A percentile compares a stretch with the other conserved stretches of the same genome.
Conservation (phyloP, 2,888 invertebrate genomes). For the Apodemia zela region DNA sequence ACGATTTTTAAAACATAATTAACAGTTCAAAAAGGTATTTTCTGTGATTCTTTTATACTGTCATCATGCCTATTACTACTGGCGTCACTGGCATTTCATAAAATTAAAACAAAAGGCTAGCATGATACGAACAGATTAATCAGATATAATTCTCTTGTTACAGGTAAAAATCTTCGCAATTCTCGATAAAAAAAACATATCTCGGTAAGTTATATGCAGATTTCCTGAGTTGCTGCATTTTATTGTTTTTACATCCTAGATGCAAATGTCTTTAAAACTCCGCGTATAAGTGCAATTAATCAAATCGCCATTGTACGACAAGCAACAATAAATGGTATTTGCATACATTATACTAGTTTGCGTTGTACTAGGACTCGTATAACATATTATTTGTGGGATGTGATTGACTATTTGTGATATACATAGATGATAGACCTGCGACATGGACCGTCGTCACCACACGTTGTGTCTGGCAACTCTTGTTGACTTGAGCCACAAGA, state of each 20-base stretch:
- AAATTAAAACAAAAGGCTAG: neutral
- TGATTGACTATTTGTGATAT: neutral
- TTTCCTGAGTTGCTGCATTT: neutral
- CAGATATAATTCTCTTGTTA: constrained; percentile 1
- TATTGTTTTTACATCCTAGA: neutral
- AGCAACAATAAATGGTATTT: constrained; percentile 1
- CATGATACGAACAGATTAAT: neutral
- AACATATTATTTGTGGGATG: neutral
- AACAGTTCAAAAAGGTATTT: no score
- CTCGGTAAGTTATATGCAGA: neutral
- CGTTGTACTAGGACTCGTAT: neutral
- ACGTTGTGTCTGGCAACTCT: no score
- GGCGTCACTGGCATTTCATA: no score
- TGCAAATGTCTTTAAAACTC: neutral
- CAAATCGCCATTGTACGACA: neutral
- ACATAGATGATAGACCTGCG: no score
- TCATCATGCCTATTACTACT: no score
- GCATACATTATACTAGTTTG: constrained; percentile 1
- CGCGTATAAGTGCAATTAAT: neutral
- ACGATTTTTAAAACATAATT: no score
- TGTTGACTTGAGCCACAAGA: no score
- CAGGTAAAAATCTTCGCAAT: neutral
- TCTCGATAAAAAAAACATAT: neutral
- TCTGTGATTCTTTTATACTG: no score
- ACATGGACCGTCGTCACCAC: no score